phyloP scores from a whole-genome alignment of 2,113 vertebrate species.

The Motacilla alba region DNA sequence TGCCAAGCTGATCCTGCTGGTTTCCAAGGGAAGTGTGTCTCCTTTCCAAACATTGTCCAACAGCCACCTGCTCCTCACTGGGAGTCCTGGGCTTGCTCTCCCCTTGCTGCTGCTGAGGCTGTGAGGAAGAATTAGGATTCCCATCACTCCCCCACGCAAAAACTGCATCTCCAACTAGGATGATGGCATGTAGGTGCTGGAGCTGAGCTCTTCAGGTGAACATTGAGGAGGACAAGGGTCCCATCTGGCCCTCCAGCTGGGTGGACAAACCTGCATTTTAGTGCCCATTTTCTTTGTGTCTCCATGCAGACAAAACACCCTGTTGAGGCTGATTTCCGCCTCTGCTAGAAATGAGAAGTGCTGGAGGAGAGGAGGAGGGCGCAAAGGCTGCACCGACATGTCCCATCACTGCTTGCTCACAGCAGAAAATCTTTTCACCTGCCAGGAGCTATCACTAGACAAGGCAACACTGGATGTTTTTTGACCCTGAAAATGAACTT shows the following conservation, averaged over 20 bases:
- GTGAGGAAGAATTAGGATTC: background rate
- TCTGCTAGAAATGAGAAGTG: conserved; percentile 6
- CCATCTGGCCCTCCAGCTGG: background rate
- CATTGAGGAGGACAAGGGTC: background rate
- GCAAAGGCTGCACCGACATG: background rate
- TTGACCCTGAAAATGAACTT: conserved; percentile 49
- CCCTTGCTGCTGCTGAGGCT: background rate
- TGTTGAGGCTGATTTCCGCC: background rate
- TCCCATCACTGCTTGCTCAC: background rate
- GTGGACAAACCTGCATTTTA: background rate
- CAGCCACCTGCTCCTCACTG: background rate
- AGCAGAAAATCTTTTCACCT: background rate
- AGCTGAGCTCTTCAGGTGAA: background rate
- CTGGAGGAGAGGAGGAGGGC: conserved; percentile 16
- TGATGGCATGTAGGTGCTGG: background rate
- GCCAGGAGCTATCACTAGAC: background rate
- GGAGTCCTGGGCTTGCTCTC: background rate
- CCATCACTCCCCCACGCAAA: too few relatives aligned
- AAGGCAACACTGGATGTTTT: background rate
- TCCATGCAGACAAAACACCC: background rate
- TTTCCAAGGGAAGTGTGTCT: background rate
- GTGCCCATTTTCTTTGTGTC: background rate
- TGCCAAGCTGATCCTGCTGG: background rate
- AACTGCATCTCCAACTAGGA: fast-evolving
- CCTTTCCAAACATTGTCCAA: fast-evolving